Evolutionary conservation across 2,888 invertebrate genomes (phyloP), one percentile per base, ranked within the genome.

Genomic region (Zonitis immaculata): DNA sequence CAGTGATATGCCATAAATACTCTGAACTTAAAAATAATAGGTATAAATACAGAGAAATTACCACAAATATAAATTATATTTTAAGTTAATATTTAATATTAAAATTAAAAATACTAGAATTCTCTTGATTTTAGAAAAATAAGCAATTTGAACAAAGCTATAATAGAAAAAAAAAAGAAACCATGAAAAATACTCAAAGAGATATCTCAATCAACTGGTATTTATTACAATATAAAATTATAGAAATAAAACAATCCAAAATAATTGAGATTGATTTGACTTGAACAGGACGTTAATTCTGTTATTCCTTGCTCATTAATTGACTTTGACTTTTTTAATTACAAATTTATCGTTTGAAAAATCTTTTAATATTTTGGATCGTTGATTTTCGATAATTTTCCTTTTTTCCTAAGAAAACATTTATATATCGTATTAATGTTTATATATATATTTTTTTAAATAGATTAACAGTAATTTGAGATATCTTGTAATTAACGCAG

Each of bases 21-120:
- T 54, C 50, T 54, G 50, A 35, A 48, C 47, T 51, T 51, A 47
- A 47, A 26, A 20, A 54, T 54, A 54, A 54, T 35, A 54, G 54
- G 54, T 51, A 54, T 54, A 54, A 28, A 51, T 35, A 18, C 35
- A 16, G 16, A 18, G 27, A 14, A 32, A 32, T 32, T 32, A 14
- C n/a, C 5, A 35, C 1, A 35, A 9, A 16, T 6, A 7, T 32
- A 18, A 16, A 35, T 4, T 35, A 35, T 18, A 35, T 6, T n/a
- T 14, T 16, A 35, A 16, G 14, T 35, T 35, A 35, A 16, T 32
- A 14, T 35, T 35, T 4, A 9, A 35, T 35, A 30, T 35, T 9
- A 8, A 16, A 16, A 4, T 35, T 35, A 9, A 35, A 35, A 35
- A 35, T 35, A 35, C 35, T 35, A 35, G 9, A 8, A 32, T 32